These are phyloP conservation scores for Girardia tigrina DNA, from an alignment of 2,888 invertebrate genomes.

Conservation along the genomic window DNA sequence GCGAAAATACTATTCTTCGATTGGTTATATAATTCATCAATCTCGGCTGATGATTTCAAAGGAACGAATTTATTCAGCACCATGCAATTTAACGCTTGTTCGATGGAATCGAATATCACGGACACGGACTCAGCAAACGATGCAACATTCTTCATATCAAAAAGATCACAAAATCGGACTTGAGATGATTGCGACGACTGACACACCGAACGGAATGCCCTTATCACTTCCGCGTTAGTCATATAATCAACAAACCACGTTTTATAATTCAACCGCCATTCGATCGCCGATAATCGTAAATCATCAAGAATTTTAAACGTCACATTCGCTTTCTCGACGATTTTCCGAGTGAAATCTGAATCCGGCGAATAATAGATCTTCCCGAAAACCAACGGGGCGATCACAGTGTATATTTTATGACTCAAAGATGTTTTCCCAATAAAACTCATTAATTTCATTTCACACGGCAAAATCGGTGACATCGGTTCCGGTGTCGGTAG, in stretches of 20 bases:
- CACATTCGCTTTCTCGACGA: slow-evolving; percentile 6
- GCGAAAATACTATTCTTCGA: too few species aligned
- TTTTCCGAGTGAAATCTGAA: slow-evolving; percentile 1
- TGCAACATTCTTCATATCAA: too few species aligned
- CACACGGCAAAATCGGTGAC: too few species aligned
- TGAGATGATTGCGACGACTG: too few species aligned
- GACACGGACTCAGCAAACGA: too few species aligned
- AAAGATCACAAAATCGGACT: too few species aligned
- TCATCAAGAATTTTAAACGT: slow-evolving; percentile 29
- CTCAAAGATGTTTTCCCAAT: neutral
- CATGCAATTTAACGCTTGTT: too few species aligned
- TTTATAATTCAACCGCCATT: neutral
- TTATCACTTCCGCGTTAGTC: neutral
- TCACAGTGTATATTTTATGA: neutral
- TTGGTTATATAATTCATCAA: too few species aligned
- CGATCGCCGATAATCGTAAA: neutral
- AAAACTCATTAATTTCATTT: neutral
- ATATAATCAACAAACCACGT: neutral
- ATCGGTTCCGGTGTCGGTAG: neutral
- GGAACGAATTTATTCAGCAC: too few species aligned
- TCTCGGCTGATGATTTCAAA: too few species aligned
- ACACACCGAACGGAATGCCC: too few species aligned
- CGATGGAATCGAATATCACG: too few species aligned
- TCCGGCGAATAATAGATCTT: slow-evolving; percentile 31
- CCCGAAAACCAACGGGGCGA: neutral